Base-by-base conservation (phyloP, 2,113 vertebrate genomes). In the Bambusicola thoracicus region DNA sequence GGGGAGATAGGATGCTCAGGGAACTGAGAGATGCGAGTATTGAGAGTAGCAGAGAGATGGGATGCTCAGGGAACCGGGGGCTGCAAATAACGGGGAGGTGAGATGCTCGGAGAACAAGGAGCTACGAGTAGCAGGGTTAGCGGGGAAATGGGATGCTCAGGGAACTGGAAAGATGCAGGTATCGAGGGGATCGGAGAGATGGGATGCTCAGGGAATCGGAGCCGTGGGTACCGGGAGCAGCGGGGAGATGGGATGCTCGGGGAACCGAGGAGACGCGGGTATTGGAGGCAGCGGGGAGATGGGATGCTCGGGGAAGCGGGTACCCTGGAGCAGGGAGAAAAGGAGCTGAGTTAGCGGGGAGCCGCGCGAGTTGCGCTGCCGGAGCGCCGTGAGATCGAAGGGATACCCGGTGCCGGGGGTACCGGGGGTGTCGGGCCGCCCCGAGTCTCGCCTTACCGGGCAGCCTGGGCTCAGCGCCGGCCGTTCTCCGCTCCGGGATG, bases 381-480 rank as follows among this genome's bases (percentile, higher is more conserved):
- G 8, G 49, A 6, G 61, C 0, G 18, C 21, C 4, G 0, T 51
- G 40, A 34, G 58, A 7, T 6, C 0, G 32, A 9, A 72, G 12
- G 36, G 36, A 6, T 2, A 4, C 21, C 27, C 5, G 0, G 30
- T 5, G 49, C 41, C 0, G 5, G 18, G 75, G 0, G 30, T 5
- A 44, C 41, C 0, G 5, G 18, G 75, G 0, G 30, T 5, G 49
- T 38, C 0, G 6, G 36, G n/a, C 6, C 20, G 79, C 61, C 61
- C 56, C 2, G 51, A 16, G 27, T 53, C 27, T 8, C 51, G 8
- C 27, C 51, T 53, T 53, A 53, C 51, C 51, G 8, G 68, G 34
- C 13, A 73, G 40, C 25, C 38, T 6, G 56, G 34, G 65, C 5
- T 11, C 80, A 44, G 58, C 29, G 10, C 17, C 6, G 49, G 32